Conservation (phyloP, 2,797 vertebrate genomes). For the Harpagifer antarcticus region DNA sequence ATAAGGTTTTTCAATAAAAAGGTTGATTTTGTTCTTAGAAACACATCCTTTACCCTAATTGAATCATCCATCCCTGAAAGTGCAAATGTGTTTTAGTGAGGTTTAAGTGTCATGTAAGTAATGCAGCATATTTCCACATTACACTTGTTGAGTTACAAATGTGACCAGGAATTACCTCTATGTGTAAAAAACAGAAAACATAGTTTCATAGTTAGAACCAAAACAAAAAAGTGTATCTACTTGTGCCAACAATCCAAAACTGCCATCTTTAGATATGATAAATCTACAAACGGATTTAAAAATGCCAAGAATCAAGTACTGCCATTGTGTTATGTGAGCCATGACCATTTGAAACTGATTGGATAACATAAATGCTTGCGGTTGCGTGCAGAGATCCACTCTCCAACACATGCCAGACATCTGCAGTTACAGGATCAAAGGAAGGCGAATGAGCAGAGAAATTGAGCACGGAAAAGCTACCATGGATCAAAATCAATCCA, state of each 20-base stretch:
- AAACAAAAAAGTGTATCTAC: not conserved
- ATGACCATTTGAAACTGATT: not conserved
- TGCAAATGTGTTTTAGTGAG: not conserved
- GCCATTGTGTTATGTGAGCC: not conserved
- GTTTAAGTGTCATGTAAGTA: too few species aligned
- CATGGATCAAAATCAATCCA: slow-evolving; percentile 19
- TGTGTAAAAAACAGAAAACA: not conserved
- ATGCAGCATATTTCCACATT: not conserved
- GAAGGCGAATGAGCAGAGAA: slow-evolving; percentile 46
- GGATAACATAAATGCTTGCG: not conserved
- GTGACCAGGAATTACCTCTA: not conserved
- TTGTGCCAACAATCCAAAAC: not conserved
- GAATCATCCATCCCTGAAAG: not conserved
- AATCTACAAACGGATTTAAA: not conserved
- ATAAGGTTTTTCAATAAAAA: not conserved
- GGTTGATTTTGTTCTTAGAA: not conserved
- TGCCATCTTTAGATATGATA: not conserved
- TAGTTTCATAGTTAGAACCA: not conserved
- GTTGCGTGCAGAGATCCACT: slow-evolving; percentile 17
- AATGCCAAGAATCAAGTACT: not conserved
- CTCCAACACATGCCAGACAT: slow-evolving; percentile 31
- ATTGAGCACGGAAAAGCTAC: slow-evolving; percentile 1
- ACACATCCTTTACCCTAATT: not conserved
- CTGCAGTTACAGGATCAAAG: slow-evolving; percentile 62
- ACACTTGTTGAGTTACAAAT: not conserved